Percentiles rank a stretch among this genome's conserved stretches.
Conservation (phyloP, 2,113 vertebrate genomes). For the Synodontis membranacea region DNA sequence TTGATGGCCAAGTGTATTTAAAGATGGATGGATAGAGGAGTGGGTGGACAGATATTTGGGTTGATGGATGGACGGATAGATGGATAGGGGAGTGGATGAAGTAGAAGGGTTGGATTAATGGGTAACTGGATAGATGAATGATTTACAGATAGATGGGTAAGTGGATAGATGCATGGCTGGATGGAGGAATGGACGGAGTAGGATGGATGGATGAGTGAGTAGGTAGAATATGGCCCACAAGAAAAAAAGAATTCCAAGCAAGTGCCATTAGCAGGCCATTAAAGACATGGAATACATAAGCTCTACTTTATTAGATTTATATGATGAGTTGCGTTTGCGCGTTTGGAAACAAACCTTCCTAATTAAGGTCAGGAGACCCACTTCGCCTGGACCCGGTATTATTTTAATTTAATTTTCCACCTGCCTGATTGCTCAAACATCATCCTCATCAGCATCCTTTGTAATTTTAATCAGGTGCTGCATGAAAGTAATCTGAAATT, state of each 20-base stretch:
- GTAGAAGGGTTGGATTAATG: too few species aligned
- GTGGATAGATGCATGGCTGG: background rate
- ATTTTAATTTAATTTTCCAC: background rate
- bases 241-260: background rate
- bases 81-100: too few species aligned
- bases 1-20: too few species aligned
- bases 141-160: too few species aligned
- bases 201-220: background rate
- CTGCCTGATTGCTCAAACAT: background rate
- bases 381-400: background rate
- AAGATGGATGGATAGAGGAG: too few species aligned
- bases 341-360: background rate
- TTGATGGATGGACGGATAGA: too few species aligned
- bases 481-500: background rate
- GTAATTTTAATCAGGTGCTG: background rate
- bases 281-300: too few species aligned
- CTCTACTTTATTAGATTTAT: background rate
- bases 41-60: too few species aligned
- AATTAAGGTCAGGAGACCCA: background rate
- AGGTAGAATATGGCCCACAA: background rate
- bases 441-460: background rate
- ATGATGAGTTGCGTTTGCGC: background rate
- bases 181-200: background rate
- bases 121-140: too few species aligned
- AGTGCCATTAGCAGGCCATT: background rate